Base-by-base conservation (phyloP, 2,888 invertebrate genomes). In the Drosophila infuscata region DNA sequence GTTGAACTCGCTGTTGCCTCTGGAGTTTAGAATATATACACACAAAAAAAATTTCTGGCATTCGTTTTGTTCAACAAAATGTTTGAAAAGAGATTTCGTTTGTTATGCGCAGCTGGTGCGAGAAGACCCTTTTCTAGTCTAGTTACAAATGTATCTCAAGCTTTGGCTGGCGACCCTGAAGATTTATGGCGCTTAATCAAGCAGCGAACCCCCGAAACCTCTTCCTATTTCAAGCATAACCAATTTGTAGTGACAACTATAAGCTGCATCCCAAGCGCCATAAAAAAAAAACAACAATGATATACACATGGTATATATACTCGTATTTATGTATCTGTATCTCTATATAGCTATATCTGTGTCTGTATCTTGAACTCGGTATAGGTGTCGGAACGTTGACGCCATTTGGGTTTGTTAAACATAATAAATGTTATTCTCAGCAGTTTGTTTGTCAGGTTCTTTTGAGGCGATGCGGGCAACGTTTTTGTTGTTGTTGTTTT, bases 221-320 rank as follows among this genome's bases (percentile, higher is more conserved):
- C 61, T 69, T 58, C 67, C 61, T 32, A 68, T 62, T 70, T 54
- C 76, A 54, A 52, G 74, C 74, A 69, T 74, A 64, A 75, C 86
- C 89, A 86, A 86, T 86, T 86, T 86, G 85, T 86, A 86, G 90
- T 90, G 90, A 90, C 91, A 86, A 83, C 81, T 87, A 67, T 60
- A 88, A 89, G 88, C 84, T 76, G 89, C 80, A 79, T 66, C 58
- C 38, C 64, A 81, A 80, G 81, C 86, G 83, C 89, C 89, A 81
- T 90, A 90, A 86, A 80, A 75, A 75, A 43, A 20, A 53, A 30
- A 33, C 32, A 38, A 38, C 7, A 17, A 54, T 38, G 20, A 1
- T 20, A 25, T 60, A 63, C 59, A 68, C 49, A 74, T 43, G n/a
- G 29, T 64, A 25, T 49, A 48, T 49, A 48, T 51, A n/a, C 4